phyloP scores from a whole-genome alignment of 2,888 invertebrate species.

The Heliconius cydno region DNA sequence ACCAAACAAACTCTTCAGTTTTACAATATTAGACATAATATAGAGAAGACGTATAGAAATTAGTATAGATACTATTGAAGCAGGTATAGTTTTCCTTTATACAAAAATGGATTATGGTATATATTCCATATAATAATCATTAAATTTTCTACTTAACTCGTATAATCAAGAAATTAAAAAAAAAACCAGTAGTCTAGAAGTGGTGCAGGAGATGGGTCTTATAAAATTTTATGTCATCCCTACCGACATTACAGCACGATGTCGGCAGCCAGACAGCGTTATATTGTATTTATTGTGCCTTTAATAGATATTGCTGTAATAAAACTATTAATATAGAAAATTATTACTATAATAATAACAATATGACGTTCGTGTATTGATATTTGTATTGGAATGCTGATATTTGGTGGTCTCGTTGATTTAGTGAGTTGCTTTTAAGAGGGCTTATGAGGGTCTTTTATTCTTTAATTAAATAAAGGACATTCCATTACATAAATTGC shows the following conservation, averaged over 20 bases:
- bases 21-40: no score
- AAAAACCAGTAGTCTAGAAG: neutral
- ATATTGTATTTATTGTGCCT: constrained; percentile 25
- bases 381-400: neutral
- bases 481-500: no score
- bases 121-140: no score
- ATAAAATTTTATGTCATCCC: constrained; percentile 43
- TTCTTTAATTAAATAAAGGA: no score
- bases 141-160: neutral
- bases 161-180: neutral
- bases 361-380: neutral
- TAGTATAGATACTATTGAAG: no score
- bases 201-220: constrained; percentile 18
- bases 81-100: no score
- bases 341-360: constrained; percentile 7
- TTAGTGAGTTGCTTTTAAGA: no score
- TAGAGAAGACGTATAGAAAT: no score
- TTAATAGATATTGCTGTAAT: constrained; percentile 39
- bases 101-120: no score
- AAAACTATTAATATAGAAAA: constrained; percentile 36
- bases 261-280: neutral
- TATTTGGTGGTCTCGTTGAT: neutral
- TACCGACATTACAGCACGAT: constrained; percentile 29
- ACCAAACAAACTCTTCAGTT: no score
- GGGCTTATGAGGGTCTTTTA: no score